These are phyloP conservation scores for Leptinotarsa lineolata DNA, from an alignment of 1,140 invertebrate genomes.

Conservation along the genomic window DNA sequence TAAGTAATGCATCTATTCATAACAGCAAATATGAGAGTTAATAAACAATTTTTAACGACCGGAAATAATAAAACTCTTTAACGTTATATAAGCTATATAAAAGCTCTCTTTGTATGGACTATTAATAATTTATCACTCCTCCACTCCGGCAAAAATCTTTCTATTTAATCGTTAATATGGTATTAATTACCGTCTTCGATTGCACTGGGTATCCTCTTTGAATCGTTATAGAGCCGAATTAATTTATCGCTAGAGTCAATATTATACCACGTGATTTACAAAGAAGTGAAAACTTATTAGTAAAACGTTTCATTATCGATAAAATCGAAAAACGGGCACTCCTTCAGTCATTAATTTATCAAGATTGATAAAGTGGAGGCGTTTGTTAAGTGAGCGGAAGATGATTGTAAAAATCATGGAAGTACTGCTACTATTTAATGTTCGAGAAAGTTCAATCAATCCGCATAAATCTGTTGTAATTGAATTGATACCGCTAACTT, in stretches of 20 bases:
- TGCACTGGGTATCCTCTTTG: not conserved
- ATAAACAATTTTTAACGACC: not conserved
- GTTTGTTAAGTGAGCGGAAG: conserved; percentile 7
- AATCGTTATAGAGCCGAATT: not conserved
- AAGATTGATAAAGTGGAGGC: not conserved
- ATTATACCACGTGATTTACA: not conserved
- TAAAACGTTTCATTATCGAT: not conserved
- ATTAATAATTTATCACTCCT: conserved; percentile 1
- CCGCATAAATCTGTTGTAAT: too few species aligned
- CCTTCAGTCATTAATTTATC: not conserved
- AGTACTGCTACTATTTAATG: too few species aligned
- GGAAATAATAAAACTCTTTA: not conserved
- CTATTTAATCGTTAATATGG: not conserved
- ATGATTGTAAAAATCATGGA: not conserved
- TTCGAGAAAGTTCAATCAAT: too few species aligned
- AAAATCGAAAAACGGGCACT: not conserved
- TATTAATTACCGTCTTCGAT: not conserved
- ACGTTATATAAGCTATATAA: not conserved
- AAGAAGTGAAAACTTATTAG: not conserved
- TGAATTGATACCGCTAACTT: too few species aligned
- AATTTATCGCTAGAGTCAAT: not conserved
- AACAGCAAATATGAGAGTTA: not conserved
- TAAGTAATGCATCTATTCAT: conserved; percentile 4
- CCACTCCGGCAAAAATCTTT: not conserved
- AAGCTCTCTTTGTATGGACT: not conserved